A percentile compares a stretch with the other conserved stretches of the same genome.
phyloP scores from a whole-genome alignment of 2,113 vertebrate genomes.

The Calypte anna region DNA sequence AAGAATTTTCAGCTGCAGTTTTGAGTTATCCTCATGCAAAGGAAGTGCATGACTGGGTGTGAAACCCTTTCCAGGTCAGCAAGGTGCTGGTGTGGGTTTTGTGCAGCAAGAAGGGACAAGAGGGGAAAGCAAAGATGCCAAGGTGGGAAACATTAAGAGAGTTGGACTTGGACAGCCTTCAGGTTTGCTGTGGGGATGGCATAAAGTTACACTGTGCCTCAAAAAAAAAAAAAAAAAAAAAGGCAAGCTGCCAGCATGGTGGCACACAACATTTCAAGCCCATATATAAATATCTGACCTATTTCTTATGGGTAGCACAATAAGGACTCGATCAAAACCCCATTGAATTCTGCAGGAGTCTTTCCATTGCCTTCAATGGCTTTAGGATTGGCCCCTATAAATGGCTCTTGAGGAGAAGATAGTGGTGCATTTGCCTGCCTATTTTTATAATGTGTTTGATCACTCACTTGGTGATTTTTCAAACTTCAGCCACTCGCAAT shows the following conservation, averaged over 20 bases:
- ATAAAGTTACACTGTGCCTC: background rate
- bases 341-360: slow-evolving; percentile 67
- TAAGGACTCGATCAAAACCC: slow-evolving; percentile 71
- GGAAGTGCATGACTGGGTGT: rapidly evolving
- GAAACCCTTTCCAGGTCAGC: background rate
- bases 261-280: slow-evolving; percentile 52
- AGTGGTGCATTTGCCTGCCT: slow-evolving; percentile 64
- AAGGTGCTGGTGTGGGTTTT: background rate
- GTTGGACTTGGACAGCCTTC: background rate
- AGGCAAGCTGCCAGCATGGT: slow-evolving; percentile 47
- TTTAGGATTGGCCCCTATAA: slow-evolving; percentile 68
- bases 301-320: slow-evolving; percentile 70
- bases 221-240: background rate
- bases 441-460: slow-evolving; percentile 68
- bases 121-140: background rate
- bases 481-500: slow-evolving; percentile 19
- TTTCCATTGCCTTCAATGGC: slow-evolving; percentile 68
- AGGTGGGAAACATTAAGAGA: rapidly evolving
- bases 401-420: slow-evolving; percentile 62
- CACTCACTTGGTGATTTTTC: slow-evolving; percentile 63
- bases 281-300: slow-evolving; percentile 70
- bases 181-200: background rate
- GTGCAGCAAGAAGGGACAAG: background rate
- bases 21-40: rapidly evolving
- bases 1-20: background rate